These are phyloP conservation scores for Apamea epomidion DNA, from an alignment of 2,888 invertebrate species.

Conservation along the genomic window DNA sequence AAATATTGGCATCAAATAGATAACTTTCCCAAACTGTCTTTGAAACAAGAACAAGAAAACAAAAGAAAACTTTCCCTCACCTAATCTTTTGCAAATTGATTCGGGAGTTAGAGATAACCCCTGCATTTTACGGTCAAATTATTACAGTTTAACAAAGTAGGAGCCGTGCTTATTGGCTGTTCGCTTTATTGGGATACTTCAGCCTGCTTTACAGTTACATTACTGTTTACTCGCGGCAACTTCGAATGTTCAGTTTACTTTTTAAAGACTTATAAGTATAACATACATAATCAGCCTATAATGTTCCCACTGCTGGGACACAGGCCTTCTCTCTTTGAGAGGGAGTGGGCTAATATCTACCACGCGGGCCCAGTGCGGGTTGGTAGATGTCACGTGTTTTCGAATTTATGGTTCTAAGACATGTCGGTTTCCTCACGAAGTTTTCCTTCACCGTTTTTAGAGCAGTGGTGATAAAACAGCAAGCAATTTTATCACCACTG, in stretches of 20 bases:
- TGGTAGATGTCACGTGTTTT: background rate
- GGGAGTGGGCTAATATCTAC: background rate
- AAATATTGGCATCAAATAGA: conserved; percentile 32
- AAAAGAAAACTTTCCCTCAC: conserved; percentile 36
- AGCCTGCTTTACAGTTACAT: conserved; percentile 6
- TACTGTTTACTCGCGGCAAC: conserved; percentile 13
- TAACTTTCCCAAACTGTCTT: conserved; percentile 25
- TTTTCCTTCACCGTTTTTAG: too few species aligned
- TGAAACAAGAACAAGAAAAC: conserved; percentile 36
- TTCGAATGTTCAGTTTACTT: conserved; percentile 10
- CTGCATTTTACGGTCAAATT: conserved; percentile 44
- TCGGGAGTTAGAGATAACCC: conserved; percentile 36
- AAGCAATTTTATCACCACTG: too few species aligned
- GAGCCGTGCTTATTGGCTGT: conserved; percentile 21
- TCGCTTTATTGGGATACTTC: conserved; percentile 16
- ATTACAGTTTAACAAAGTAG: conserved; percentile 36
- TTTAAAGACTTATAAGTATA: background rate
- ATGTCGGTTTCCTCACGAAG: too few species aligned
- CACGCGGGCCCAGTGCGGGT: background rate
- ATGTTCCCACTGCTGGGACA: background rate
- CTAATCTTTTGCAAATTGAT: conserved; percentile 56
- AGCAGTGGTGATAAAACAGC: too few species aligned
- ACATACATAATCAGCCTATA: background rate
- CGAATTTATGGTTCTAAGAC: too few species aligned
- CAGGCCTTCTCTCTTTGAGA: background rate